Conservation (phyloP, 2,797 vertebrate species). For the Saxicola maurus region DNA sequence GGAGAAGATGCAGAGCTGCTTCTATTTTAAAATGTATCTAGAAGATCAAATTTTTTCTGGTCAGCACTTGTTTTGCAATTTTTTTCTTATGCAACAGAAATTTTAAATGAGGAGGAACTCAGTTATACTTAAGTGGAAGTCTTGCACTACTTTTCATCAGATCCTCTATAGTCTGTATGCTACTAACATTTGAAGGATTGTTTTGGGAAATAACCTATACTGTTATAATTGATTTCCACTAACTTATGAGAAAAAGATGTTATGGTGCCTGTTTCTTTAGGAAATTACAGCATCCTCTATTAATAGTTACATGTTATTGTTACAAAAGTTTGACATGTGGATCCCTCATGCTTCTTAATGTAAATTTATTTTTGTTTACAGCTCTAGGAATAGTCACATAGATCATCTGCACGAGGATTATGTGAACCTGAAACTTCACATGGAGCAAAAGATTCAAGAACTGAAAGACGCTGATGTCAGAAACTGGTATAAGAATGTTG, state of each 20-base stretch:
- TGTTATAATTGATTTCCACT: neutral
- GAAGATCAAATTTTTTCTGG: neutral
- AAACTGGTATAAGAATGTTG: conserved; percentile 72
- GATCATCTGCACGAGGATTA: conserved; percentile 69
- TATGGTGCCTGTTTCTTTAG: neutral
- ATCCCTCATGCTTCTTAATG: neutral
- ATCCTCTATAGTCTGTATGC: neutral
- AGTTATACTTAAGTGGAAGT: neutral
- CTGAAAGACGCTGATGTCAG: conserved; percentile 73
- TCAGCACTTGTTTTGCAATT: neutral
- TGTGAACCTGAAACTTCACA: conserved; percentile 65
- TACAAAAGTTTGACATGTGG: neutral
- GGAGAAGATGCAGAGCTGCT: neutral
- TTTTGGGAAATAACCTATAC: neutral
- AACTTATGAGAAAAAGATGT: neutral
- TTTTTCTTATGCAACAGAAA: neutral
- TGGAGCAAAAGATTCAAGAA: conserved; percentile 70
- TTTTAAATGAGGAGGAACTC: neutral
- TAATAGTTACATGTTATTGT: neutral
- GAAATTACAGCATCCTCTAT: neutral
- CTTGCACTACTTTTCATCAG: neutral
- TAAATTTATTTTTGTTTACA: conserved; percentile 26
- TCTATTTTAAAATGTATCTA: neutral
- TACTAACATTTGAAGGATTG: neutral
- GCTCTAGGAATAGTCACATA: conserved; percentile 62